Conservation (phyloP, 2,888 invertebrate genomes). For the Mongoloraphidia duomilia region DNA sequence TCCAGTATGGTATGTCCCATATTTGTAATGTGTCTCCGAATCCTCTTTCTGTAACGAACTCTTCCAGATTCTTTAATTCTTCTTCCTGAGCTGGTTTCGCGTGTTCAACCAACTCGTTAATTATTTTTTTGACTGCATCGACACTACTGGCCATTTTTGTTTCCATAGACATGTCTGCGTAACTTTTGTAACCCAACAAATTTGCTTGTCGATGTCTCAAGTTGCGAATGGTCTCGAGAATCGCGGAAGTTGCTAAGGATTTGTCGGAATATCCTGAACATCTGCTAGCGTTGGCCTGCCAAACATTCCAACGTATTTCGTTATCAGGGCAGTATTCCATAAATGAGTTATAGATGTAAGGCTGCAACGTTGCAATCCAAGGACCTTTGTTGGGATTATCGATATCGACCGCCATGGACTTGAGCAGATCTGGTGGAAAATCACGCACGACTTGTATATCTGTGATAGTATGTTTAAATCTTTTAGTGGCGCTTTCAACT, state of each 20-base stretch:
- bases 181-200: conserved; percentile 63
- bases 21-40: conserved; percentile 50
- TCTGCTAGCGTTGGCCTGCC: conserved; percentile 62
- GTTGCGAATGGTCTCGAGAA: conserved; percentile 63
- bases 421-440: conserved; percentile 56
- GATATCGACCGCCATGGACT: conserved; percentile 47
- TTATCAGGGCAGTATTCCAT: conserved; percentile 76
- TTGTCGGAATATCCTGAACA: conserved; percentile 51
- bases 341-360: conserved; percentile 56
- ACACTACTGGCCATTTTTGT: conserved; percentile 82
- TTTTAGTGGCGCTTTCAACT: conserved; percentile 45
- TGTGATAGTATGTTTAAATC: conserved; percentile 50
- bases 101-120: conserved; percentile 49
- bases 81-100: conserved; percentile 61
- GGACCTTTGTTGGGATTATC: conserved; percentile 53
- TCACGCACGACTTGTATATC: conserved; percentile 53
- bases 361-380: conserved; percentile 69
- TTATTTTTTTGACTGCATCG: conserved; percentile 54
- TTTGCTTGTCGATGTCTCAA: conserved; percentile 56
- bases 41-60: conserved; percentile 60
- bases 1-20: conserved; percentile 85
- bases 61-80: conserved; percentile 55
- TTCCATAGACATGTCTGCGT: conserved; percentile 78
- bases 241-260: conserved; percentile 51
- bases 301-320: conserved; percentile 64